Conservation (phyloP, 2,888 invertebrate species). For the Muscina levida region DNA sequence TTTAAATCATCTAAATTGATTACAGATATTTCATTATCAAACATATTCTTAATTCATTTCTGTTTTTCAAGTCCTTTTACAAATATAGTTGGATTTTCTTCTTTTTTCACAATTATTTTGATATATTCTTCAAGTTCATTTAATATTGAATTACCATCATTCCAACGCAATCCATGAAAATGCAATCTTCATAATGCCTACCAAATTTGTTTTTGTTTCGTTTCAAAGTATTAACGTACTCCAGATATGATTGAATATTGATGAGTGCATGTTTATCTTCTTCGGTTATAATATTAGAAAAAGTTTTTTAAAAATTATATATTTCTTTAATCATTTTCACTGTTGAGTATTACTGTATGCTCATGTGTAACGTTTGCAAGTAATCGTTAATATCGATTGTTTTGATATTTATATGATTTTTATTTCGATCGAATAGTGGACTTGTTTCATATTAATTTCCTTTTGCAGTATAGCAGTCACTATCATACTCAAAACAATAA, state of each 20-base stretch:
- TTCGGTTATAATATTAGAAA: neutral
- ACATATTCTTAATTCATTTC: too few species aligned
- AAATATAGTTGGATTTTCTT: neutral
- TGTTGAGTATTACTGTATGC: too few species aligned
- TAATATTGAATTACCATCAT: neutral
- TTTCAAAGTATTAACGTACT: constrained; percentile 1
- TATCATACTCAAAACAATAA: constrained; percentile 36
- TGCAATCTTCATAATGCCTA: constrained; percentile 27
- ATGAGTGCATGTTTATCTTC: constrained; percentile 10
- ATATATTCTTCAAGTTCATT: neutral
- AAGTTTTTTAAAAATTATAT: constrained; percentile 24
- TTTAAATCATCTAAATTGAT: neutral
- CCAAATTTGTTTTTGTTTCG: constrained; percentile 33
- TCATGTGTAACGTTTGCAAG: too few species aligned
- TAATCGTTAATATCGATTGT: too few species aligned
- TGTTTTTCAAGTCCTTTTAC: neutral
- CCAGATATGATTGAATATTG: constrained; percentile 3
- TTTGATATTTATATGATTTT: constrained; percentile 12
- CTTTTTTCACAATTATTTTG: neutral
- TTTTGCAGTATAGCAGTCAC: too few species aligned
- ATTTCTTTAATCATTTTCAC: constrained; percentile 18
- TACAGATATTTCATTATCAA: neutral
- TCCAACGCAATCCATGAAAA: too few species aligned
- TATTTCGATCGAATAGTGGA: neutral
- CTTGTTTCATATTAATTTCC: neutral